These are phyloP conservation scores for Amphiura filiformis DNA, from an alignment of 35 echinoderm and acorn worm species.

Conservation along the genomic window DNA sequence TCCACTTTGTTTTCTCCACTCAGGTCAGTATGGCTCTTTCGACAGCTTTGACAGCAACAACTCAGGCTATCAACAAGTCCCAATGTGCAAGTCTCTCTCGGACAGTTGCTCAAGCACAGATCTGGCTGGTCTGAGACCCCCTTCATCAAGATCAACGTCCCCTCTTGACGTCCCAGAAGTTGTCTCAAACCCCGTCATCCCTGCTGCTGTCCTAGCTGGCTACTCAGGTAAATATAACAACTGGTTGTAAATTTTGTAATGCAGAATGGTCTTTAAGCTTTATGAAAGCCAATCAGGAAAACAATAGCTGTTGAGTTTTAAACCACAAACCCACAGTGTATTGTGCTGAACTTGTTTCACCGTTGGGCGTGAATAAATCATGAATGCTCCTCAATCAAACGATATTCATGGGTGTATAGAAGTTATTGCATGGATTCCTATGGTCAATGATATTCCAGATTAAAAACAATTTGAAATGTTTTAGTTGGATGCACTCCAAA, in stretches of 20 bases:
- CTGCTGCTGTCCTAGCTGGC: slow-evolving; percentile 90
- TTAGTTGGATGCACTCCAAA: too few species aligned
- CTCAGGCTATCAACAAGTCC: slow-evolving; percentile 69
- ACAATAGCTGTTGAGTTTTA: not conserved
- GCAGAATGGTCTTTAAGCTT: not conserved
- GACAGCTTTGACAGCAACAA: slow-evolving; percentile 49
- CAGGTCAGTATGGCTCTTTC: slow-evolving; percentile 71
- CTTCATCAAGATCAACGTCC: slow-evolving; percentile 44
- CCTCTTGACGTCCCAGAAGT: slow-evolving; percentile 24
- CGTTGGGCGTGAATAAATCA: not conserved
- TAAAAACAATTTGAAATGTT: too few species aligned
- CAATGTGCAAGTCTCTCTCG: slow-evolving; percentile 62
- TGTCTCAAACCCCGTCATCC: slow-evolving; percentile 86
- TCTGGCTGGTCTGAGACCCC: slow-evolving; percentile 35
- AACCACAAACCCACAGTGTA: not conserved
- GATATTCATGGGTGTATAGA: too few species aligned
- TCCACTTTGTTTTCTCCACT: slow-evolving; percentile 18
- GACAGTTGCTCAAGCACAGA: slow-evolving; percentile 62
- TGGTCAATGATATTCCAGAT: too few species aligned
- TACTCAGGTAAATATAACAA: slow-evolving; percentile 78
- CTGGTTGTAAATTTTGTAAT: too few species aligned
- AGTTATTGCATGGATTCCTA: too few species aligned
- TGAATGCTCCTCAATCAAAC: too few species aligned
- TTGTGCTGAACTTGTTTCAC: not conserved
- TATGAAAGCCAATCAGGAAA: not conserved